These are phyloP conservation scores for Eriosoma lanigerum DNA, from an alignment of 1,140 invertebrate genomes.

Conservation along the genomic window DNA sequence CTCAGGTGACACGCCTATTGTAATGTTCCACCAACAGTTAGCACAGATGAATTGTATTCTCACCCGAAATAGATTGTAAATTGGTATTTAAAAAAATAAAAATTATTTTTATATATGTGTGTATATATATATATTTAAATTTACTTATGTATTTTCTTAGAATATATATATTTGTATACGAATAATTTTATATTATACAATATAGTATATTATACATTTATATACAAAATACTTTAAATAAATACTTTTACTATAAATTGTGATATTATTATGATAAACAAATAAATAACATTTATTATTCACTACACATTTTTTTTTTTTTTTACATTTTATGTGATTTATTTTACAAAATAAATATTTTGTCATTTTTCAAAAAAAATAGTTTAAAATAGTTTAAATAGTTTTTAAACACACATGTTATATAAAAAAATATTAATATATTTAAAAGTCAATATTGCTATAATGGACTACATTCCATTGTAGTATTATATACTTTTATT, in stretches of 20 bases:
- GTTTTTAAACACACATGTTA: not conserved
- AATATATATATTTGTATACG: not conserved
- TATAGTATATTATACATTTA: slow-evolving; percentile 10
- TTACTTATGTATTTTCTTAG: not conserved
- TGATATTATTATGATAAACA: slow-evolving; percentile 21
- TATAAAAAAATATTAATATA: not conserved
- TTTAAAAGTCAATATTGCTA: not conserved
- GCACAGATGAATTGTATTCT: no score
- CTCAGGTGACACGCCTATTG: no score
- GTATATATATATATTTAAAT: not conserved
- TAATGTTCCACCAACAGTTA: no score
- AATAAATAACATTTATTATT: slow-evolving; percentile 23
- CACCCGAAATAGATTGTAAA: not conserved
- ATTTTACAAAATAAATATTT: no score
- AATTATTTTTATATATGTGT: not conserved
- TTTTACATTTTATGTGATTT: no score
- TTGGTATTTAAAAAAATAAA: not conserved
- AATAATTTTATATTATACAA: not conserved
- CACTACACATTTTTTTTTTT: not conserved
- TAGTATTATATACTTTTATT: no score
- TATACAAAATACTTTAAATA: slow-evolving; percentile 4
- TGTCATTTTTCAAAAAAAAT: not conserved
- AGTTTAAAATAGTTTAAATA: not conserved
- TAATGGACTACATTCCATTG: no score
- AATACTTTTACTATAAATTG: slow-evolving; percentile 17